Percentiles rank a stretch among this genome's conserved stretches.
phyloP scores from a whole-genome alignment of 2,797 vertebrate species.

The Chaetophractus vellerosus region DNA sequence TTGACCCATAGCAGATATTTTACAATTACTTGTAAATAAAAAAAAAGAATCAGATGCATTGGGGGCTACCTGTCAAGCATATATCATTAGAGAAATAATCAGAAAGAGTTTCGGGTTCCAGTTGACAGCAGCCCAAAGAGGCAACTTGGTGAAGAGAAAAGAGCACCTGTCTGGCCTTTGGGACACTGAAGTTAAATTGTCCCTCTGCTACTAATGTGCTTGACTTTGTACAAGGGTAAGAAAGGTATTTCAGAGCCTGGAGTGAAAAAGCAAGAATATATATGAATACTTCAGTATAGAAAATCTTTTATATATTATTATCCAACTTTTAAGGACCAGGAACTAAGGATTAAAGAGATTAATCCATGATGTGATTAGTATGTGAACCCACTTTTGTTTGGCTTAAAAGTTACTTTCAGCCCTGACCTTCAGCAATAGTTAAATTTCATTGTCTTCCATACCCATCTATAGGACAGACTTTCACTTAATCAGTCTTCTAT shows the following conservation, averaged over 20 bases:
- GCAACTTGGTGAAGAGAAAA: not conserved
- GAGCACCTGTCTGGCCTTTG: not conserved
- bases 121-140: not conserved
- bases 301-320: not conserved
- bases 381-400: not conserved
- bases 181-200: not conserved
- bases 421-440: not conserved
- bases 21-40: slow-evolving; percentile 42
- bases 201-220: not conserved
- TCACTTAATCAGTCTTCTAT: not conserved
- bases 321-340: not conserved
- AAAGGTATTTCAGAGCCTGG: not conserved
- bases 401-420: not conserved
- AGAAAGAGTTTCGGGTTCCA: not conserved
- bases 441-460: not conserved
- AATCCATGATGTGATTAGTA: not conserved
- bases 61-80: not conserved
- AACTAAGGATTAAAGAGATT: not conserved
- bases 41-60: not conserved
- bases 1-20: not conserved
- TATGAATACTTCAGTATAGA: not conserved
- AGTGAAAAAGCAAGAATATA: not conserved
- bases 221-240: not conserved
- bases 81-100: slow-evolving; percentile 16
- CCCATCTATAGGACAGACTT: not conserved